Evolutionary conservation across 2,888 invertebrate genomes (phyloP).

Genomic region (Drosophila anceps): DNA sequence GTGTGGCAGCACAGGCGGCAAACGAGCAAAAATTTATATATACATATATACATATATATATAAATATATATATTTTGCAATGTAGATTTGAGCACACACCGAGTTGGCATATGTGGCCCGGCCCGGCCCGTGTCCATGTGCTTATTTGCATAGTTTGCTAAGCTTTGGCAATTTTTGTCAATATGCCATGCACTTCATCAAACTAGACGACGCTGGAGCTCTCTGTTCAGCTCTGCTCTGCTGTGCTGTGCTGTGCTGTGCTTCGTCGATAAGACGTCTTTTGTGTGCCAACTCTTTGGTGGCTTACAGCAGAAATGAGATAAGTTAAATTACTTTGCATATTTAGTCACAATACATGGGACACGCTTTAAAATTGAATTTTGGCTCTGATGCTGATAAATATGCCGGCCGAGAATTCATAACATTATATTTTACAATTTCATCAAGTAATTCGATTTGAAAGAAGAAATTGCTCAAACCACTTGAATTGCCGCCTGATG

Average conservation of each 20-base stretch:
- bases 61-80: slow-evolving; percentile 32
- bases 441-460: slow-evolving; percentile 7
- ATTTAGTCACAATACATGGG: slow-evolving; percentile 52
- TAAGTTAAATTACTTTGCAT: slow-evolving; percentile 78
- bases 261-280: slow-evolving; percentile 62
- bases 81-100: slow-evolving; percentile 44
- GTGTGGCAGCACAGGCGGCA: slow-evolving; percentile 3
- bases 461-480: not conserved
- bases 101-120: slow-evolving; percentile 57
- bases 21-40: not conserved
- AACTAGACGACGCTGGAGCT: slow-evolving; percentile 52
- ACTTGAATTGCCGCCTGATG: not conserved
- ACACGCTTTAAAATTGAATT: slow-evolving; percentile 39
- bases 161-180: slow-evolving; percentile 59
- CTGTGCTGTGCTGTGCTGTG: slow-evolving; percentile 31
- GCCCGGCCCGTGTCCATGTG: slow-evolving; percentile 44
- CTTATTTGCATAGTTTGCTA: slow-evolving; percentile 73
- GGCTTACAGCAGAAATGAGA: slow-evolving; percentile 54
- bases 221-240: too few relatives aligned
- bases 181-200: slow-evolving; percentile 78
- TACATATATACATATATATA: slow-evolving; percentile 4
- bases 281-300: slow-evolving; percentile 57
- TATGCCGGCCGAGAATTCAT: slow-evolving; percentile 23
- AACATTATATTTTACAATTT: slow-evolving; percentile 17
- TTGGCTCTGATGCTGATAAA: slow-evolving; percentile 34